Evolutionary conservation across 2,888 invertebrate species (phyloP).

Genomic region (Galerucella pusilla): DNA sequence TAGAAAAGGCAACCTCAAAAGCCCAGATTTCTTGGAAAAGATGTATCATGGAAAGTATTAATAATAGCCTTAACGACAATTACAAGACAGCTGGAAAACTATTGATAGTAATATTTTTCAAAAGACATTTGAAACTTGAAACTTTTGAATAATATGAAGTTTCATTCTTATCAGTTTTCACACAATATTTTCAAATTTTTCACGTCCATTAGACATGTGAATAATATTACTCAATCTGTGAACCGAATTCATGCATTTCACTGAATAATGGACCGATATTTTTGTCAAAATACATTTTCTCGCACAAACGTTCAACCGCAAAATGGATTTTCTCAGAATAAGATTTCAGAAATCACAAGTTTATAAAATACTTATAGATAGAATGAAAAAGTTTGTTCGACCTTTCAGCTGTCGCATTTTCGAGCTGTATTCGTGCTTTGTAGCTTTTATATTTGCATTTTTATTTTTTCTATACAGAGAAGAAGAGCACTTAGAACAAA

Average conservation of each 20-base stretch:
- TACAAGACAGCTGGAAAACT: too few species aligned
- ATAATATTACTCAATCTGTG: too few species aligned
- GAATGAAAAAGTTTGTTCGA: slow-evolving; percentile 35
- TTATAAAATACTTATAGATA: slow-evolving; percentile 27
- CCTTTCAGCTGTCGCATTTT: slow-evolving; percentile 35
- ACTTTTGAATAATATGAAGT: too few species aligned
- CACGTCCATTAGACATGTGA: too few species aligned
- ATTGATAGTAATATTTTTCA: too few species aligned
- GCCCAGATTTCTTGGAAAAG: too few species aligned
- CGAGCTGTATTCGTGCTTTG: slow-evolving; percentile 22
- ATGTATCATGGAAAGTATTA: too few species aligned
- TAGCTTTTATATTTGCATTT: slow-evolving; percentile 34
- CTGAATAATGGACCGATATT: slow-evolving; percentile 1
- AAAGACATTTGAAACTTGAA: too few species aligned
- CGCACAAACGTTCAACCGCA: slow-evolving; percentile 21
- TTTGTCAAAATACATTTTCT: slow-evolving; percentile 17
- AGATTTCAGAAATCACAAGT: slow-evolving; percentile 33
- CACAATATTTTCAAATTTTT: too few species aligned
- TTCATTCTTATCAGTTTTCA: too few species aligned
- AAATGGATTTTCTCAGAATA: slow-evolving; percentile 32
- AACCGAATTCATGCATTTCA: not conserved
- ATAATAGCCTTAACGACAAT: too few species aligned
- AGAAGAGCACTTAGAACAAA: slow-evolving; percentile 26
- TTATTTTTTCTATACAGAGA: slow-evolving; percentile 11
- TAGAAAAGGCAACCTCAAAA: too few species aligned